These are phyloP conservation scores for Corythoichthys haematopterus DNA, from an alignment of 2,113 vertebrate genomes.

Conservation along the genomic window DNA sequence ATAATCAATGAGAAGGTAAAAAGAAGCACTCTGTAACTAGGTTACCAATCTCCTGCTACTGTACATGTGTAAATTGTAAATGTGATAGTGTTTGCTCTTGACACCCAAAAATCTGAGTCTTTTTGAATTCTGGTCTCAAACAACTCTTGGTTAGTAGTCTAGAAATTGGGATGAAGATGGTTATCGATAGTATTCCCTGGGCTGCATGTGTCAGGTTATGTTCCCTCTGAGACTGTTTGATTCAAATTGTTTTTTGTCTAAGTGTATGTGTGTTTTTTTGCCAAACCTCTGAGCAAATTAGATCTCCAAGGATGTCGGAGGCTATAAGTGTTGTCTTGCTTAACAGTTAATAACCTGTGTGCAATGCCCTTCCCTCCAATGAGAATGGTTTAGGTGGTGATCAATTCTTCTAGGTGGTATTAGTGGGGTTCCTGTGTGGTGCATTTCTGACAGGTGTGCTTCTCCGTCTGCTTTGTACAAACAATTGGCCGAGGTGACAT, in stretches of 20 bases:
- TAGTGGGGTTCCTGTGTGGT: background rate
- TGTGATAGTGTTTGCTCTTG: no score
- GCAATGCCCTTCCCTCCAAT: constrained; percentile 31
- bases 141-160: no score
- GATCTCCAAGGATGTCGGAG: constrained; percentile 28
- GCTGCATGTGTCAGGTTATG: background rate
- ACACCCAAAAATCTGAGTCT: no score
- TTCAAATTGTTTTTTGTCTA: constrained; percentile 18
- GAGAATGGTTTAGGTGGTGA: constrained; percentile 16
- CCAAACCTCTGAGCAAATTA: constrained; percentile 30
- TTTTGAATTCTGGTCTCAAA: no score
- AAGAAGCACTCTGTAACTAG: no score
- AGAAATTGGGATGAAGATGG: background rate
- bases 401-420: background rate
- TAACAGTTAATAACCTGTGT: constrained; percentile 6
- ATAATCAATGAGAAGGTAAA: no score
- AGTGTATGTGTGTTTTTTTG: background rate
- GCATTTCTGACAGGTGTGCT: constrained; percentile 11
- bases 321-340: constrained; percentile 55
- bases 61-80: no score
- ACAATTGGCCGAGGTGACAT: constrained; percentile 37
- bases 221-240: constrained; percentile 31
- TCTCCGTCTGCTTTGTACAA: constrained; percentile 24
- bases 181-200: constrained; percentile 9
- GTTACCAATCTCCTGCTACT: no score